Evolutionary conservation across 2,113 vertebrate genomes (phyloP), one percentile per base, ranked within the genome.

Genomic region (Terrapene triunguis): DNA sequence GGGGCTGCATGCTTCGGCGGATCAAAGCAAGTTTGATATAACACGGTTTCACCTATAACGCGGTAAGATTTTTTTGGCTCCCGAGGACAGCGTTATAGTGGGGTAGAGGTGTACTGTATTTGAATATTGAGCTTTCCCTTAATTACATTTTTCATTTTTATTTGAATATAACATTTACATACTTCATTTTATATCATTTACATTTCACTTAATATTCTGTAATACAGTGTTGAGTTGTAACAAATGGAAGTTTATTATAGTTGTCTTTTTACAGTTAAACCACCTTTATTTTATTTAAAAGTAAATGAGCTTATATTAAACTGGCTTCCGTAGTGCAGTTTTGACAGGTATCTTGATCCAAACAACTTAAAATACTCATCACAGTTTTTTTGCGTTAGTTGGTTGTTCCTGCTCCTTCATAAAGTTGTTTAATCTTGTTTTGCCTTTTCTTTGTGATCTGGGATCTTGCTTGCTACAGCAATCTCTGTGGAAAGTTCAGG

Each of bases 91-190:
- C 8, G 8, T 47, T 47, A 47, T 47, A 47, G 6, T 8, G 44
- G 44, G 44, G 44, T 47, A 47, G 44, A 47, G 44, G 44, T 47
- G 44, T 47, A 47, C 9, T 85, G 91, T 88, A 89, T 93, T 95
- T 35, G 62, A 79, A 7, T 82, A 74, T 72, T 87, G 47, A 82
- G 55, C 42, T 62, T 90, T 94, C 29, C 87, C 92, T 93, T 97
- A 89, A 92, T 95, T 96, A 89, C 29, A 10, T 53, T 94, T 62
- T 80, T 92, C 72, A 82, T 95, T 95, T 93, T 97, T 17, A 69
- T 95, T 95, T 88, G 89, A 88, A 95, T 80, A 10, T 92, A 87
- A 88, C 76, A 95, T 97, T 96, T 96, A 50, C 93, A 93, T 92
- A 78, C 82, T 88, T 94, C 65, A 72, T 72, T 22, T 72, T 38